phyloP scores from a whole-genome alignment of 2,888 invertebrate genomes.

The Leptogaster cylindrica region DNA sequence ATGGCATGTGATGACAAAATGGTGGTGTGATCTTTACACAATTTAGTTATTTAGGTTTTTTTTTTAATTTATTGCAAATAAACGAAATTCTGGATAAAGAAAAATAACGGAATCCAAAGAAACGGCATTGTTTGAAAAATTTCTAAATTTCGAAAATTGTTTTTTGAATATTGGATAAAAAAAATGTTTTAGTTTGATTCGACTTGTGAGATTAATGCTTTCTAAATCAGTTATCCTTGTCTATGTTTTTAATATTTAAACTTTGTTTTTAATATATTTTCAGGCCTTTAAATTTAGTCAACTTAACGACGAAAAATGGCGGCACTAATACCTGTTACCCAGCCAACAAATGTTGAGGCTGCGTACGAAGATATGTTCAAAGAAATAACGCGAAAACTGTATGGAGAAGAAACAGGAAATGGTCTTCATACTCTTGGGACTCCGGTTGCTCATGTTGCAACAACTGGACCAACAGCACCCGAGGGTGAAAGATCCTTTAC shows the following conservation, averaged over 20 bases:
- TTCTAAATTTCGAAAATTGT: not conserved
- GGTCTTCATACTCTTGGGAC: constrained; percentile 62
- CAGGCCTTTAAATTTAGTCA: constrained; percentile 12
- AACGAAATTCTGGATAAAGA: too few species aligned
- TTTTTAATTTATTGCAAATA: too few species aligned
- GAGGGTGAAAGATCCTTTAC: constrained; percentile 63
- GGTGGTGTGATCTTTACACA: too few species aligned
- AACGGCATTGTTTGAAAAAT: too few species aligned
- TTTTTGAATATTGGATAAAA: not conserved
- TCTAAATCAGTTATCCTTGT: too few species aligned
- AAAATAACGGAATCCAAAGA: too few species aligned
- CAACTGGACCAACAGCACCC: constrained; percentile 62
- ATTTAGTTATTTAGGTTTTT: too few species aligned
- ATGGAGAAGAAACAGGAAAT: constrained; percentile 77
- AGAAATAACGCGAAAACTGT: constrained; percentile 89
- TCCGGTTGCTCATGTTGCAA: constrained; percentile 62
- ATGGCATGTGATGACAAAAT: too few species aligned
- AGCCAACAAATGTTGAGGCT: constrained; percentile 63
- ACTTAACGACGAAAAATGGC: constrained; percentile 56
- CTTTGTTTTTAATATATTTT: constrained; percentile 1
- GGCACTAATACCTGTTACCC: constrained; percentile 59
- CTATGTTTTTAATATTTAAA: too few species aligned
- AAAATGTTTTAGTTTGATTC: not conserved
- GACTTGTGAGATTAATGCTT: too few species aligned
- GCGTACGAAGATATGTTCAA: constrained; percentile 69